Base-by-base conservation (phyloP, 2,888 invertebrate genomes). In the Mythimna vitellina region DNA sequence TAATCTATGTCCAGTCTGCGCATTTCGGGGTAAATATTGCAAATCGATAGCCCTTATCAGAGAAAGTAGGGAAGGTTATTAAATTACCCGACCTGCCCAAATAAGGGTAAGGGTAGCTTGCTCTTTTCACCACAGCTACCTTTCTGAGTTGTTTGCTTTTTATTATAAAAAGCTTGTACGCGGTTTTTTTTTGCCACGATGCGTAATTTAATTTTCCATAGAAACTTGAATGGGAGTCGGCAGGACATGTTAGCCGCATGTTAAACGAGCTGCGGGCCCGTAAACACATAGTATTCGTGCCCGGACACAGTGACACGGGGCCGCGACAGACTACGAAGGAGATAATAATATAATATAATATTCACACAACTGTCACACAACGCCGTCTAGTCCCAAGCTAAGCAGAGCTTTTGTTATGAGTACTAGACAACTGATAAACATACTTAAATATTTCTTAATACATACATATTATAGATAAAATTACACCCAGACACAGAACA, bases 1-100 rank as follows among this genome's bases (percentile, higher is more conserved):
- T 85, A 87, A 78, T 89, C 89, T 88, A 68, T 88, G 87, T 58
- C 66, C 76, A n/a, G 68, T 56, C 65, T 65, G 80, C 84, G 81
- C 87, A 80, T 85, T 87, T 79, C 65, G 81, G 91, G 90, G 92
- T 90, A 91, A 93, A 92, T 92, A 92, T 93, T 89, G 91, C 88
- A 84, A 92, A 93, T 92, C 93, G 90, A 94, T 93, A 91, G 81
- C 86, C 89, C 92, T 91, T 92, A 93, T 92, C 92, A 88, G 76
- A 63, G 82, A 81, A 80, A 80, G 85, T 86, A 76, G 85, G 82
- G 86, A 76, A 73, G 81, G 89, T 92, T 93, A 93, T 93, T 92
- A 91, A 93, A 93, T 93, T 92, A 92, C 91, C 87, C 88, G 80
- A 87, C 85, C 87, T 88, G 83, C 85, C 80, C 80, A 80, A 91